Base-by-base conservation (phyloP, 1,140 invertebrate genomes). In the Eupeodes corollae region DNA sequence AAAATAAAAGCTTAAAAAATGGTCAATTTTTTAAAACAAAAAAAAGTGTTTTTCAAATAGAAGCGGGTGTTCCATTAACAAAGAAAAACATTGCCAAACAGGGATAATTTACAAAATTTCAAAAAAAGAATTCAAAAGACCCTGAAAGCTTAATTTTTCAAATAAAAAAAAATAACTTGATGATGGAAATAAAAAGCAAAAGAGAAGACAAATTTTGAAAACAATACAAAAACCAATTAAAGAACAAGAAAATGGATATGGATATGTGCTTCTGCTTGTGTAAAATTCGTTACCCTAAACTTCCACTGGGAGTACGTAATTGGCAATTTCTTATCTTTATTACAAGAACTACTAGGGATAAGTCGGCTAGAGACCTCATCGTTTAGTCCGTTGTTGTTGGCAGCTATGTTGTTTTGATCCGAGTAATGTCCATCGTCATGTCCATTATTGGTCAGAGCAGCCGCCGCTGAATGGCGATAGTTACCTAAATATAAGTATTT, bases 271-370 rank as follows among this genome's bases (percentile, higher is more conserved):
- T 26, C 21, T 26, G 21, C 21, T 26, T 26, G 21, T 26, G 10
- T 19, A 33, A 37, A 21, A 47, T 37, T 41, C 15, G 47, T 65
- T 67, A 67, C 64, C 64, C 64, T 63, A 61, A 57, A 63, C 61
- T 67, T 67, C 64, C 64, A 67, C 56, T 67, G 61, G 62, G 64
- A 67, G 58, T 67, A 67, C 59, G 64, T 67, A 63, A 67, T 67
- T 65, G 61, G 65, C 61, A 67, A 64, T 67, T 67, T 67, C 62
- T 67, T 67, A 67, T 63, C 56, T 61, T 59, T 63, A 65, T 57
- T 64, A 56, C 54, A 57, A 63, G 11, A 41, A 39, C 59, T 66
- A 67, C 52, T 67, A 56, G 59, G 59, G 56, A 67, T 56, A 42
- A 67, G 64, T 52, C 62, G 60, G 55, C 58, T 64, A 67, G 64